phyloP scores from a whole-genome alignment of 2,113 vertebrate species.

The Paramisgurnus dabryanus region DNA sequence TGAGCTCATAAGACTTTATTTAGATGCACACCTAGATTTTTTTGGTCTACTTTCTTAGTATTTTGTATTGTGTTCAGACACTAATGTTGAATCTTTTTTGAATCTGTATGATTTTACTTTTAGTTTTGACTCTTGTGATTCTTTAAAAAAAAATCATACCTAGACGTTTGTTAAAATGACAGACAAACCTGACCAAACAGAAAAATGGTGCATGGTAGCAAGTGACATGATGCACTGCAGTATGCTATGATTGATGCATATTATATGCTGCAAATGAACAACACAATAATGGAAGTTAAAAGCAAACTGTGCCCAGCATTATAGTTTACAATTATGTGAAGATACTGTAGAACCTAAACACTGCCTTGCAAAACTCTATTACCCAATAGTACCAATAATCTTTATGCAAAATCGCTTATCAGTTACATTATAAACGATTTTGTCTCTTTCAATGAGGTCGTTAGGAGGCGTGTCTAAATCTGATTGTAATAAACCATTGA shows the following conservation, averaged over 20 bases:
- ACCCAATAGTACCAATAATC: not conserved
- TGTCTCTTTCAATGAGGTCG: too few relatives aligned
- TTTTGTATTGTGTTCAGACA: not conserved
- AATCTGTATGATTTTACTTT: not conserved
- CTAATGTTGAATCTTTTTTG: not conserved
- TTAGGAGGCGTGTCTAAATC: too few relatives aligned
- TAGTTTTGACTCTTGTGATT: not conserved
- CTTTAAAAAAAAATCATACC: too few relatives aligned
- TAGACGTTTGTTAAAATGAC: not conserved
- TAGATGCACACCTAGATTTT: conserved; percentile 1
- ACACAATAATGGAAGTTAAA: conserved; percentile 19
- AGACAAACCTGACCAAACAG: not conserved
- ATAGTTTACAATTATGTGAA: not conserved
- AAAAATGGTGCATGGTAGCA: not conserved
- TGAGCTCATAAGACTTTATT: conserved; percentile 16
- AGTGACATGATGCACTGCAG: not conserved
- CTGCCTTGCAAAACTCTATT: not conserved
- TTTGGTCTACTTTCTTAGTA: not conserved
- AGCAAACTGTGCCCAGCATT: conserved; percentile 13
- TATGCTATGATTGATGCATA: not conserved
- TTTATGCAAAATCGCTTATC: not conserved
- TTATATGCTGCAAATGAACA: not conserved
- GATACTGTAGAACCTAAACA: not conserved
- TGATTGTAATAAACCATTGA: too few relatives aligned
- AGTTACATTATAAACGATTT: too few relatives aligned